Conservation (phyloP, 2,113 vertebrate species). For the Chelonoidis abingdonii region DNA sequence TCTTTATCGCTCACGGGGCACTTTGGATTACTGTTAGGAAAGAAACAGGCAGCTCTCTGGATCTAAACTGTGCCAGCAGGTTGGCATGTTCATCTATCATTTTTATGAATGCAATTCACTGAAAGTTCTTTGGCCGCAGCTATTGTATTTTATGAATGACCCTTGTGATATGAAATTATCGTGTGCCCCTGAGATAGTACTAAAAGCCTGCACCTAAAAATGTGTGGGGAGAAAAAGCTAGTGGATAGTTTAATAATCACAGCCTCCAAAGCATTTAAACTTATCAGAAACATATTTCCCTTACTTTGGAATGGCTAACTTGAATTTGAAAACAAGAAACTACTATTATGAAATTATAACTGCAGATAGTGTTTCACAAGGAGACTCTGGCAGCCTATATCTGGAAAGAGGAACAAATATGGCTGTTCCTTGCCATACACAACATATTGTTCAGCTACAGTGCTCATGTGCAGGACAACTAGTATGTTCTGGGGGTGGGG, state of each 20-base stretch:
- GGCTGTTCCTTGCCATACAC: neutral
- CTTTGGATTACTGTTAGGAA: neutral
- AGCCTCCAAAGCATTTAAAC: neutral
- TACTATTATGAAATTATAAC: neutral
- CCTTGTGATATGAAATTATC: neutral
- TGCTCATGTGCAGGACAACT: neutral
- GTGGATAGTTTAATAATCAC: neutral
- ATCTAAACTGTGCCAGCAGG: neutral
- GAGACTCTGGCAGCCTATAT: neutral
- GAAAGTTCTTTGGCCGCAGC: neutral
- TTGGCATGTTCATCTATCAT: neutral
- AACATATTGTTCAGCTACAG: neutral
- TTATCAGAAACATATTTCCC: neutral
- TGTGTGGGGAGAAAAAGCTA: neutral
- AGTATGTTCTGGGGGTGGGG: neutral
- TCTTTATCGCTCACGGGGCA: neutral
- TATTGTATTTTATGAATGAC: neutral
- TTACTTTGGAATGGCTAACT: neutral
- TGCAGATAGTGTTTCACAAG: neutral
- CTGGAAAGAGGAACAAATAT: neutral
- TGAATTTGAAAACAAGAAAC: neutral
- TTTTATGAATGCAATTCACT: neutral
- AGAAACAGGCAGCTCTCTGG: neutral
- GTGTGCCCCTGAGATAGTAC: neutral
- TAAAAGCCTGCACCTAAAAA: neutral